Conservation (phyloP, 2,113 vertebrate species). For the Spea multiplicata region DNA sequence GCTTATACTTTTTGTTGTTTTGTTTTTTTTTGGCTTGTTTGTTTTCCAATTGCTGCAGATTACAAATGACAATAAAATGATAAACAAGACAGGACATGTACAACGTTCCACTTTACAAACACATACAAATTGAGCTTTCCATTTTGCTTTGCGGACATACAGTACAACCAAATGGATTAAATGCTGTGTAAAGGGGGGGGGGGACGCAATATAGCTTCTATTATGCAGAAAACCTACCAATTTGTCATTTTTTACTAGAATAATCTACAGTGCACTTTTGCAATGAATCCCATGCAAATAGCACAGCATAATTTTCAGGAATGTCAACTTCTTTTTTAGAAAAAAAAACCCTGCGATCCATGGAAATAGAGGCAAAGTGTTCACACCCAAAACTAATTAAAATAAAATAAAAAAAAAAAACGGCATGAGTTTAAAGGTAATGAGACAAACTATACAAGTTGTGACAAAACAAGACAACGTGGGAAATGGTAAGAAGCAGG, state of each 20-base stretch:
- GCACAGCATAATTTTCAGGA: constrained; percentile 8
- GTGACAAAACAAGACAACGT: neutral
- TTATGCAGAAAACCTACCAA: constrained; percentile 7
- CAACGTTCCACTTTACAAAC: neutral
- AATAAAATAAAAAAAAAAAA: constrained; percentile 9
- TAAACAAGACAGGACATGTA: constrained; percentile 17
- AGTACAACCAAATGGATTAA: neutral
- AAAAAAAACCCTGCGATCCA: neutral
- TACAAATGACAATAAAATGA: neutral
- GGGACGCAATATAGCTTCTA: neutral
- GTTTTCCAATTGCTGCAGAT: neutral
- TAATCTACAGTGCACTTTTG: constrained; percentile 8
- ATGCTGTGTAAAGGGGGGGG: neutral
- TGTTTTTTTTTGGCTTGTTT: neutral
- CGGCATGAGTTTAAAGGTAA: neutral
- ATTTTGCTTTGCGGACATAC: neutral
- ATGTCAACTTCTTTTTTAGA: neutral
- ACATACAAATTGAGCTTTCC: constrained; percentile 16
- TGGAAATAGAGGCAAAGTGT: neutral
- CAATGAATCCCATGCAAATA: constrained; percentile 27
- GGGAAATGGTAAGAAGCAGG: neutral
- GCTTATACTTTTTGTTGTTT: neutral
- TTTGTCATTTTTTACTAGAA: constrained; percentile 16
- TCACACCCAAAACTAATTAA: neutral
- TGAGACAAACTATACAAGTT: neutral